Base-by-base conservation (phyloP, 1,140 invertebrate genomes). In the Varroa destructor region DNA sequence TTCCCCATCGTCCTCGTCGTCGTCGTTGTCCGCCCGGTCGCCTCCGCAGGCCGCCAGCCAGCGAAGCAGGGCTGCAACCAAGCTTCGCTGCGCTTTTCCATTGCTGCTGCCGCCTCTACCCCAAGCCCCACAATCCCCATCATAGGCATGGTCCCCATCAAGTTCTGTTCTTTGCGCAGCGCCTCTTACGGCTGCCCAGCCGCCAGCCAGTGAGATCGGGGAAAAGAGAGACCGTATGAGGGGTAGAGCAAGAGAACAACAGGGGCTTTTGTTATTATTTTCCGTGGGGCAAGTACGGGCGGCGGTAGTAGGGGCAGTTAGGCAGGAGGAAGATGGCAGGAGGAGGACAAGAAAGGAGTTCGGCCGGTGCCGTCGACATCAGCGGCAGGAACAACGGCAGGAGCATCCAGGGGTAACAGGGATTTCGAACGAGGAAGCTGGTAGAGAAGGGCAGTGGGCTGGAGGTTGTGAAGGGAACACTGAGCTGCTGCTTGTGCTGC, bases 191-290 rank as follows among this genome's bases (percentile, higher is more conserved):
- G 40, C 61, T 67, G 2, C 14, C 61, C 61, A 36, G 46, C 40
- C 12, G 57, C 61, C 37, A 40, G 40, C 40, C 12, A 25, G 8
- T 40, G 40, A 40, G 37, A 67, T 36, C 14, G 61, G 46, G 57
- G 57, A 58, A 58, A 58, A 42, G 57, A 42, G 57, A 51, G 46
- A 51, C 46, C 8, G 46, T 51, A 51, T 51, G 57, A 58, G 61
- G 61, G 61, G n/a, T 46, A 25, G 25, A 25, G 61, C 5, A 4
- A 37, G 12, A 37, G 61, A 40, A 51, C 46, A 51, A 51, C 46
- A 3, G 61, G 57, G 40, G 12, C 61, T 40, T 67, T 67, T 67
- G 61, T 67, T 67, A 67, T 67, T 67, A 67, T 67, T 67, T 67
- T 67, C 40, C 61, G 2, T 12, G 14, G 46, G 46, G 46, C 8